Evolutionary conservation across 2,888 invertebrate genomes (phyloP).

Genomic region (Esperia sulphurella): DNA sequence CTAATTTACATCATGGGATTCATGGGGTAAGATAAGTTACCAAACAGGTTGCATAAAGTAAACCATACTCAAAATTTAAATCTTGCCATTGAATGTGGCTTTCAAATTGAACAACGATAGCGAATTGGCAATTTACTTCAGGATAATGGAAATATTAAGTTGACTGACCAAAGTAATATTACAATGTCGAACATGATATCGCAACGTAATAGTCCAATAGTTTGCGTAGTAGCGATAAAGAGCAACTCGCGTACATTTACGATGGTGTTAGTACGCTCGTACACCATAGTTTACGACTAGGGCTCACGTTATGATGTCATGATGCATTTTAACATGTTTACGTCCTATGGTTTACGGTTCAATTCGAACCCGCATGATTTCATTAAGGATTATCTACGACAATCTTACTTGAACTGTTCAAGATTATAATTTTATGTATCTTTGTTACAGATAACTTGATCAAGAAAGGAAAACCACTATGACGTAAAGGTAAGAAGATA

Average conservation of each 20-base stretch:
- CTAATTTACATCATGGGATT: too few relatives aligned
- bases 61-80: too few relatives aligned
- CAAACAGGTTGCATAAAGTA: too few relatives aligned
- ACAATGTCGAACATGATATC: not conserved
- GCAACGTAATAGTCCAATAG: not conserved
- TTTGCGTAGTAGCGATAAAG: constrained; percentile 8
- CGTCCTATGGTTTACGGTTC: not conserved
- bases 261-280: constrained; percentile 6
- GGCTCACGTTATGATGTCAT: constrained; percentile 26
- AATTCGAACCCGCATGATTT: too few relatives aligned
- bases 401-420: too few relatives aligned
- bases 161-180: too few relatives aligned
- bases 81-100: too few relatives aligned
- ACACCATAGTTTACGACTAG: constrained; percentile 8
- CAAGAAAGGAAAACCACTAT: not conserved
- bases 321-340: constrained; percentile 21
- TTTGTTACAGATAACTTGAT: not conserved
- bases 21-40: too few relatives aligned
- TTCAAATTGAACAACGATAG: too few relatives aligned
- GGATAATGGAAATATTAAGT: too few relatives aligned
- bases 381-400: too few relatives aligned
- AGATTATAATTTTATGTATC: not conserved
- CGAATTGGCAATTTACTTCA: too few relatives aligned
- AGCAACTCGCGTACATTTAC: constrained; percentile 5
- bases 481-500: not conserved